A percentile compares a stretch with the other conserved stretches of the same genome.
These are phyloP conservation scores for Chrysotoxum bicinctum DNA, from an alignment of 2,888 invertebrate genomes.

Conservation along the genomic window DNA sequence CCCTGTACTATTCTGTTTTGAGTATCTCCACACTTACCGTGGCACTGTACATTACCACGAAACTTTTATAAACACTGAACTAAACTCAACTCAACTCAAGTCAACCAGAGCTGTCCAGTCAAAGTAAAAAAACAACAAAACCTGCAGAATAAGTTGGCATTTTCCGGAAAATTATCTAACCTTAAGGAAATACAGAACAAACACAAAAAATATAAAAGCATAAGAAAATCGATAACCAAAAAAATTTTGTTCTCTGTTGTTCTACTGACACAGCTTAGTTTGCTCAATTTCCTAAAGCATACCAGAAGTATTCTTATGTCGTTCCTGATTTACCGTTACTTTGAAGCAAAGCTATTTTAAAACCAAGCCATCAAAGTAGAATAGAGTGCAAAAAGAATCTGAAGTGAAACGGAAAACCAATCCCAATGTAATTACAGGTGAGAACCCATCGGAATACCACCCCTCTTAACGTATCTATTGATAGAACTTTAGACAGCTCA, in stretches of 20 bases:
- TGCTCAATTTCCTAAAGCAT: constrained; percentile 60
- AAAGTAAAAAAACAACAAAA: constrained; percentile 4
- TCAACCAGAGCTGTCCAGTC: background rate
- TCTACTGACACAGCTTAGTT: constrained; percentile 55
- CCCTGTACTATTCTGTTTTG: background rate
- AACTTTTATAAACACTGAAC: background rate
- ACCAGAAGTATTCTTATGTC: constrained; percentile 53
- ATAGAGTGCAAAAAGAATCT: background rate
- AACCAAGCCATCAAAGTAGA: constrained; percentile 1
- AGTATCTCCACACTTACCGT: background rate
- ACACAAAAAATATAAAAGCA: background rate
- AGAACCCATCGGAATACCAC: constrained; percentile 10
- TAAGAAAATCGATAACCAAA: constrained; percentile 62
- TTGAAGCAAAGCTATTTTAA: constrained; percentile 42
- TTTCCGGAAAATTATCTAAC: constrained; percentile 56
- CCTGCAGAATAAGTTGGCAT: constrained; percentile 11
- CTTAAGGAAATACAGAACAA: background rate
- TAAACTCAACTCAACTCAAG: background rate
- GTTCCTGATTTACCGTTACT: constrained; percentile 39
- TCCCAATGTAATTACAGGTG: constrained; percentile 59
- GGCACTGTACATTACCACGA: background rate
- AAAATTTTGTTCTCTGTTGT: constrained; percentile 52
- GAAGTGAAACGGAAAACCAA: constrained; percentile 53
- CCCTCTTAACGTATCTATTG: constrained; percentile 31
- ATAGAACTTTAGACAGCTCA: constrained; percentile 68